Base-by-base conservation (phyloP, 1,140 invertebrate species). In the Bacillus rossius region DNA sequence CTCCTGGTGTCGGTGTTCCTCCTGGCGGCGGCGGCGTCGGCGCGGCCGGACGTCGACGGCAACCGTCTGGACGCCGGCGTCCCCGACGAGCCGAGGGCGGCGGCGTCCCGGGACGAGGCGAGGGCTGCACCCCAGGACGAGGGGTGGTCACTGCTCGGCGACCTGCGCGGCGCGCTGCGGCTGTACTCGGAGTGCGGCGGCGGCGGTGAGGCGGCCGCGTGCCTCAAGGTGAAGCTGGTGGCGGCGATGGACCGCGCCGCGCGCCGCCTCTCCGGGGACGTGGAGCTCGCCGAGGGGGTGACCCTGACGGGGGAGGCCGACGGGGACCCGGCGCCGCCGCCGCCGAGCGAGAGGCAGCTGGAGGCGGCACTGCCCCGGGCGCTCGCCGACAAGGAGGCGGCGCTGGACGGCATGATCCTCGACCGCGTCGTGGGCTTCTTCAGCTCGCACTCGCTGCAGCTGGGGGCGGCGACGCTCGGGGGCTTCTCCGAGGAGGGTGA, bases 181-280 rank as follows among this genome's bases (percentile, higher is more conserved):
- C 74, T 85, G 57, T 90, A 89, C 71, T 87, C 86, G 69, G 86
- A 90, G 60, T 91, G 89, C 73, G 78, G n/a, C n/a, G n/a, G n/a
- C 84, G 22, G 81, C 78, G 3, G 74, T 79, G 23, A 86, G 89
- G 49, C 66, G 89, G 14, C 82, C 47, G 81, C 85, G 19, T 92
- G 89, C 63, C 72, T 92, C 3, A 91, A 91, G 69, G 68, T 89
- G 37, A 91, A 90, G 67, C 70, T 91, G 20, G 73, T 88, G 0
- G 81, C 84, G 1, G 83, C 86, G 2, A 74, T 92, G 66, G 87
- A 88, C 61, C 79, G 86, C 57, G 81, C 84, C 47, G 80, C 83
- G 2, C 75, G 82, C n/a, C 80, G 80, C 42, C 77, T 75, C 62
- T 75, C 78, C 1, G 78, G 85, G 49, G 57, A 58, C 41, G 67